Conservation (phyloP, 1,140 invertebrate species). For the Atta cephalotes region DNA sequence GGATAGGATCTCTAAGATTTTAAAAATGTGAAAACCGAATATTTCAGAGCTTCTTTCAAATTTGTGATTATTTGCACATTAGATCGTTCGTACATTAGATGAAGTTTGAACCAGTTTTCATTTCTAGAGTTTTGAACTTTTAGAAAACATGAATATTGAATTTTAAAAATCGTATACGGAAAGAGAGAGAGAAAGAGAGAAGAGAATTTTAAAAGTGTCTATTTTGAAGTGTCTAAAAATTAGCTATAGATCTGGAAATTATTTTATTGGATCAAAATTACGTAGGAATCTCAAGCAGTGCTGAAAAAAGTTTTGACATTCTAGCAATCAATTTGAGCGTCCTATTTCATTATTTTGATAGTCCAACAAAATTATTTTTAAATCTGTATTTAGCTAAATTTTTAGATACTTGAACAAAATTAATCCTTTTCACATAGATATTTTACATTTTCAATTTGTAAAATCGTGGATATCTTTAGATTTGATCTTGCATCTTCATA, state of each 20-base stretch:
- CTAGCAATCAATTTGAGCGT: no score
- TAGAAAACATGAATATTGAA: neutral
- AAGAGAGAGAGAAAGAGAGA: no score
- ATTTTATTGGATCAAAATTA: no score
- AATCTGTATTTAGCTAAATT: neutral
- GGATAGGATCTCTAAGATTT: neutral
- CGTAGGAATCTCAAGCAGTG: no score
- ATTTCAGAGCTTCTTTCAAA: neutral
- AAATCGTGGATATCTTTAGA: slow-evolving; percentile 15
- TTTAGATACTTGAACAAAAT: neutral
- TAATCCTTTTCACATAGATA: neutral
- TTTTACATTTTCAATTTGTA: neutral
- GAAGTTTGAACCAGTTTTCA: neutral
- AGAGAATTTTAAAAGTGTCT: no score
- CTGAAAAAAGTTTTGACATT: no score
- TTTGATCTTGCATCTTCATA: neutral
- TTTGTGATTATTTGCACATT: neutral
- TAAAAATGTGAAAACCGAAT: neutral
- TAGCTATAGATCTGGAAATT: no score
- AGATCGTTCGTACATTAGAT: neutral
- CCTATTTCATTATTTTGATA: no score
- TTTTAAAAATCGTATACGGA: neutral
- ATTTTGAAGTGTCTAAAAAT: no score
- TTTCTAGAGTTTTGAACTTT: neutral
- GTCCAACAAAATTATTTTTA: no score